Conservation (phyloP, 2,888 invertebrate genomes). For the Oligia strigilis region DNA sequence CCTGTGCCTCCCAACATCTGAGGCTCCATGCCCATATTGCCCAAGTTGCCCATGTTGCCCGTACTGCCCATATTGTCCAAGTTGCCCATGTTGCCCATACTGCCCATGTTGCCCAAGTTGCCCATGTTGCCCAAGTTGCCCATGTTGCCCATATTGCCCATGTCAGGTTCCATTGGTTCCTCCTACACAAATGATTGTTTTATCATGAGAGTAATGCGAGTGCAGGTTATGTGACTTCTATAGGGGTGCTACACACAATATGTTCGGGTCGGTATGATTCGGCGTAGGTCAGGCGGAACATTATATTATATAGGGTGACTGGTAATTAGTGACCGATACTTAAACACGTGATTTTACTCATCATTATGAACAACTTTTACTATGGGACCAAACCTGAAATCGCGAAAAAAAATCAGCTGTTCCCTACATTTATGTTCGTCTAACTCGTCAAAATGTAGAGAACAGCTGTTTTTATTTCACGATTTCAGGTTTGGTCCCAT, state of each 20-base stretch:
- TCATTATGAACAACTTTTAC: too few species aligned
- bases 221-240: not conserved
- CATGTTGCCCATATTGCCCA: conserved; percentile 57
- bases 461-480: too few species aligned
- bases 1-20: conserved; percentile 74
- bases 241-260: not conserved
- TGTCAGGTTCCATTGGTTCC: conserved; percentile 85
- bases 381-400: too few species aligned
- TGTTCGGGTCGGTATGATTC: not conserved
- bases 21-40: conserved; percentile 73
- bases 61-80: conserved; percentile 44
- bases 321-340: too few species aligned
- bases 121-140: not conserved
- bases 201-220: not conserved
- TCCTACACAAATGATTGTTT: conserved; percentile 72
- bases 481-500: too few species aligned
- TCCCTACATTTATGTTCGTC: too few species aligned
- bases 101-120: not conserved
- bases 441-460: too few species aligned
- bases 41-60: not conserved
- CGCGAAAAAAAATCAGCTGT: too few species aligned
- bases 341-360: too few species aligned
- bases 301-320: too few species aligned
- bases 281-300: too few species aligned
- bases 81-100: not conserved